Evolutionary conservation across 2,113 vertebrate genomes (phyloP), one percentile per base, ranked within the genome.

Genomic region (Neolamprologus longior): DNA sequence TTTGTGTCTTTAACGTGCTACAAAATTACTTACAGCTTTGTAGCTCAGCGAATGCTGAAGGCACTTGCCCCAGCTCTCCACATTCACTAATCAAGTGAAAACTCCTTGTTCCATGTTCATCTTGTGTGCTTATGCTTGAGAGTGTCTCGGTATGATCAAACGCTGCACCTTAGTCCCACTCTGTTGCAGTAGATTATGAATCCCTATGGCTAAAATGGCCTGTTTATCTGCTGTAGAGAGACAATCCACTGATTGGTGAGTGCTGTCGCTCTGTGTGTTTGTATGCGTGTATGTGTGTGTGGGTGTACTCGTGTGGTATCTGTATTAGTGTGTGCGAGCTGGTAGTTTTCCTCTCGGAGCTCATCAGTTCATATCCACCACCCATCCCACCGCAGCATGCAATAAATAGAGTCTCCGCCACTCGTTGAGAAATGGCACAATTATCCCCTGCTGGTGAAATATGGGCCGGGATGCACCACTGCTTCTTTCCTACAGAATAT

Each of bases 391-490:
- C 95, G 83, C 95, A 94, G 95, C 91, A 76, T 94, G 95, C 94
- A 95, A 94, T 95, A 96, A 95, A 96, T 95, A 96, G 95, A 95
- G 94, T 94, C 92, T 95, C 91, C 90, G 91, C 93, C 93, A 93
- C 94, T 93, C 92, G 92, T 95, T 95, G 95, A 96, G 95, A 95
- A 96, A 96, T 95, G 93, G 95, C 93, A 96, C 95, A 96, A 95
- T 96, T 96, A 96, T 96, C 94, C 94, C 95, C 95, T 90, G 93
- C 95, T 94, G 95, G 88, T 96, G 95, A 96, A 96, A 95, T 95
- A 96, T 96, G 95, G 93, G 92, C 92, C 79, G 83, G 91, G 94
- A 95, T 93, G 94, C 94, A 93, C 90, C 95, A 93, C 92, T 93
- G 93, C 93, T 92, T 92, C 93, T 94, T 94, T 89, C 89, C 87